Evolutionary conservation across 1,140 invertebrate genomes (phyloP).

Genomic region (Pseudomyrmex gracilis): DNA sequence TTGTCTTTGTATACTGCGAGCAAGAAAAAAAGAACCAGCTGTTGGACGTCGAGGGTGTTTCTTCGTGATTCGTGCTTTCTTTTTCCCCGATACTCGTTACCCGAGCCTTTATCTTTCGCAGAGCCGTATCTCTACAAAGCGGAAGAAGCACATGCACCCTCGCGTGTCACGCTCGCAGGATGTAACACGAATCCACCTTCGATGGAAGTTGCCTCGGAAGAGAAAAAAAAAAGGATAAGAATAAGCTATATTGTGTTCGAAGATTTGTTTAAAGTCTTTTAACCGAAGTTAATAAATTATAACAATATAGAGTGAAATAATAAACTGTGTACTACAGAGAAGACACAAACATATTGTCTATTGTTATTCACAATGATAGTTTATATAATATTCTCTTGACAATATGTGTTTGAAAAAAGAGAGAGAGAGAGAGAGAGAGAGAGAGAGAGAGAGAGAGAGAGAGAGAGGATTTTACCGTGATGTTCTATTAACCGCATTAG

Average conservation of each 20-base stretch:
- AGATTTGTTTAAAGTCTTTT: conserved; percentile 25
- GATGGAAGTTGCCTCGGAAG: conserved; percentile 2
- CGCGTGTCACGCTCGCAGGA: conserved; percentile 62
- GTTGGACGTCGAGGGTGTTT: conserved; percentile 11
- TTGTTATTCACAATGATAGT: background rate
- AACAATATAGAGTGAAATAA: background rate
- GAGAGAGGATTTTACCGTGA: background rate
- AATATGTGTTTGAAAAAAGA: too few relatives aligned
- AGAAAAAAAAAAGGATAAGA: conserved; percentile 1
- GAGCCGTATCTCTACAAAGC: conserved; percentile 62
- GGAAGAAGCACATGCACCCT: conserved; percentile 66
- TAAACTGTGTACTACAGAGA: background rate
- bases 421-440: background rate
- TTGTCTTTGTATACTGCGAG: background rate
- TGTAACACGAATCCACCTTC: conserved; percentile 28
- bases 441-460: background rate
- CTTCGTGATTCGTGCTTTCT: conserved; percentile 58
- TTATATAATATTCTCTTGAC: background rate
- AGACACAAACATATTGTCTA: background rate
- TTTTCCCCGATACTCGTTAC: conserved; percentile 52
- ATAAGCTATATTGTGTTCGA: background rate
- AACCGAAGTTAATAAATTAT: background rate
- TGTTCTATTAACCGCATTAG: conserved; percentile 39
- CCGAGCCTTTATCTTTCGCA: conserved; percentile 63
- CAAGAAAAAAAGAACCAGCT: conserved; percentile 18